phyloP scores from a whole-genome alignment of 2,113 vertebrate genomes.

The Corythornis cristatus region DNA sequence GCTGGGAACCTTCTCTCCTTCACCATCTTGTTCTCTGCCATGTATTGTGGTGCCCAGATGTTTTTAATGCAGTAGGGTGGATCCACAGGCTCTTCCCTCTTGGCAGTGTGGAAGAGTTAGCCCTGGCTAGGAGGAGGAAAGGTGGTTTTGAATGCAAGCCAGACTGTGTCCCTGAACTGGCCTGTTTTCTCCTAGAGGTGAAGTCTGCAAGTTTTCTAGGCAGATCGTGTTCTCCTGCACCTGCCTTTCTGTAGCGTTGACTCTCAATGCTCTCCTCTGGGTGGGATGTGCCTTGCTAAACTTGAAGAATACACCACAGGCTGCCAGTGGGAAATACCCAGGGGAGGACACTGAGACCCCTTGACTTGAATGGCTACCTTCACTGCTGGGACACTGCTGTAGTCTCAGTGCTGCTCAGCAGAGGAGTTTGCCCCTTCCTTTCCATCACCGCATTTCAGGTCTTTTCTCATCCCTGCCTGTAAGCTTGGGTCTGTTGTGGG shows the following conservation, averaged over 20 bases:
- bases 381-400: background rate
- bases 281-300: background rate
- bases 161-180: background rate
- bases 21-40: background rate
- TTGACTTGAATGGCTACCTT: background rate
- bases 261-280: background rate
- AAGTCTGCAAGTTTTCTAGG: background rate
- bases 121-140: background rate
- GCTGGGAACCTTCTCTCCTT: background rate
- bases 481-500: background rate
- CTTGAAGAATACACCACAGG: background rate
- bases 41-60: fast-evolving
- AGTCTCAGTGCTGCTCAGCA: background rate
- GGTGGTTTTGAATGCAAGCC: background rate
- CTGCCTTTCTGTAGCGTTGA: background rate
- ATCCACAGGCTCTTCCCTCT: background rate
- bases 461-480: background rate
- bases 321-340: background rate
- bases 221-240: background rate
- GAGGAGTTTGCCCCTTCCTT: background rate
- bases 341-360: background rate
- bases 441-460: background rate
- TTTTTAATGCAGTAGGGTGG: background rate
- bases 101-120: background rate
- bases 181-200: background rate